Base-by-base conservation (phyloP, 2,888 invertebrate species). In the Proisotoma minuta region DNA sequence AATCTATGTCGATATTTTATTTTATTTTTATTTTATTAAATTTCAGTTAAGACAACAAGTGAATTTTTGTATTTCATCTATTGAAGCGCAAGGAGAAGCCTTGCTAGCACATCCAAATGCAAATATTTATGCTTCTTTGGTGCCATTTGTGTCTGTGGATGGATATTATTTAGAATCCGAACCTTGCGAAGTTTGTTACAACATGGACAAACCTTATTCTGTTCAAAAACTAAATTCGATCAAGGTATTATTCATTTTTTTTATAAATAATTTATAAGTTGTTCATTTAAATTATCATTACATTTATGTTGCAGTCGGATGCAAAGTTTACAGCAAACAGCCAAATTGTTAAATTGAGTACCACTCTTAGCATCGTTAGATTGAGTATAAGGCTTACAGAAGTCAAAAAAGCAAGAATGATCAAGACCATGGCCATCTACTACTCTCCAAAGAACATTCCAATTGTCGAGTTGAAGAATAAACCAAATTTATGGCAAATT, bases 261-360 rank as follows among this genome's bases (percentile, higher is more conserved):
- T 3, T 22, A 59, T 53, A 18, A 4, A 18, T 20, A 4, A 1
- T 61, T n/a, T 47, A 15, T 28, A 29, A 59, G 47, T 2, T 58
- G 18, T 20, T 43, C 8, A 22, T n/a, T 23, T 22, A 48, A 3
- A 50, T 2, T 29, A 29, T 23, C 26, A 47, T 24, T 54, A n/a
- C n/a, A n/a, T 56, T 3, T 23, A 47, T 27, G 15, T 57, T 50
- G 28, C 29, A 47, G 82, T 87, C 89, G 63, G 98, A 98, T 81
- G 94, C 95, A 1, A 94, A 97, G 80, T 99, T 94, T 79, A 98
- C 98, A 2, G 96, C 97, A 1, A 96, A 93, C 10, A 95, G 96
- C 1, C 97, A 97, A 81, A 96, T 98, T 68, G 92, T 97, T 56
- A 98, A 98, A 79, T 81, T 99, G 69, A 87, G 94, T 47, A 92